A percentile compares a stretch with the other conserved stretches of the same genome.
These are phyloP conservation scores for Centroberyx gerrardi DNA, from an alignment of 2,797 vertebrate genomes.

Conservation along the genomic window DNA sequence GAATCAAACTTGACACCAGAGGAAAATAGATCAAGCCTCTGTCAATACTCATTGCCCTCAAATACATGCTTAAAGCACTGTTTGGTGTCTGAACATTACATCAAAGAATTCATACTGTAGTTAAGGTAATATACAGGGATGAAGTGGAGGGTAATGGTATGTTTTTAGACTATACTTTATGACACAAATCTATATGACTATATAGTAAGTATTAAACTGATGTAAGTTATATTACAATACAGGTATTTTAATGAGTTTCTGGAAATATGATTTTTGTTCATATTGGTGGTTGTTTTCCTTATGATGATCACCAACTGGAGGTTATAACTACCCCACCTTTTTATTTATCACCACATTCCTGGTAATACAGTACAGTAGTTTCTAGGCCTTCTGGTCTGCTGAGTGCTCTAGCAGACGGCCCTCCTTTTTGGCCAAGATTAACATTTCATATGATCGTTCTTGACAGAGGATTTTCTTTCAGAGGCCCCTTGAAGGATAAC, in stretches of 20 bases:
- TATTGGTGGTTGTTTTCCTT: not conserved
- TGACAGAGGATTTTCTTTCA: conserved; percentile 92
- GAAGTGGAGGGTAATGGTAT: not conserved
- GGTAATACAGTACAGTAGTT: conserved; percentile 29
- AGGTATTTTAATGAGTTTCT: too few species aligned
- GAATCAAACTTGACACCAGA: not conserved
- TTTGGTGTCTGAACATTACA: conserved; percentile 7
- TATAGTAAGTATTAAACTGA: too few species aligned
- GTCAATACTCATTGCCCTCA: not conserved
- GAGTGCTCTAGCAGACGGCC: conserved; percentile 57
- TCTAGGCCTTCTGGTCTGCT: conserved; percentile 25
- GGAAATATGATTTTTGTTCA: not conserved
- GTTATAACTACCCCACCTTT: not conserved
- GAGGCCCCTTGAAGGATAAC: conserved; percentile 91
- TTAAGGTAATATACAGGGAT: conserved; percentile 2
- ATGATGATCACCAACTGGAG: too few species aligned
- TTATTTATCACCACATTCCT: not conserved
- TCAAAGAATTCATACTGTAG: not conserved
- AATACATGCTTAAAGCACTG: not conserved
- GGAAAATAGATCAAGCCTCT: not conserved
- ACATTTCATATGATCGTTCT: conserved; percentile 91
- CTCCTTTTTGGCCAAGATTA: conserved; percentile 83
- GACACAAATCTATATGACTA: too few species aligned
- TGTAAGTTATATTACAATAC: too few species aligned
- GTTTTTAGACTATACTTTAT: too few species aligned